Conservation (phyloP, 2,797 vertebrate species). For the Meriones psammophilus region DNA sequence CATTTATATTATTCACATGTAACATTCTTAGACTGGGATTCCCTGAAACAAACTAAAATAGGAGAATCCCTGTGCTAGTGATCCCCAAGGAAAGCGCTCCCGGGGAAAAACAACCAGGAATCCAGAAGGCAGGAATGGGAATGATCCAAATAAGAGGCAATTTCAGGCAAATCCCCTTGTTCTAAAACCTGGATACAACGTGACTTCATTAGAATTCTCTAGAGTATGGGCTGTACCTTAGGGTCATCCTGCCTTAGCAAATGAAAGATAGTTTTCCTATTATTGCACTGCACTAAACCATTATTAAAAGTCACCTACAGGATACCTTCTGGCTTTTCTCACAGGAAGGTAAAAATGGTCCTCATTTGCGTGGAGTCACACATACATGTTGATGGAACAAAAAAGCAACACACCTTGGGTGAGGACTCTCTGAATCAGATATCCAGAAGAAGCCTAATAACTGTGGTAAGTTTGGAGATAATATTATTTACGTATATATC, state of each 20-base stretch:
- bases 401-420: neutral
- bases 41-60: neutral
- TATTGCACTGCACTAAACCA: neutral
- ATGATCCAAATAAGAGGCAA: neutral
- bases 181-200: neutral
- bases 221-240: neutral
- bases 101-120: neutral
- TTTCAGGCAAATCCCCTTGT: neutral
- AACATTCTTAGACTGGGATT: conserved; percentile 18
- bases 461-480: neutral
- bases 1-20: too few relatives aligned
- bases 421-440: neutral
- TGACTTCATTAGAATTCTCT: neutral
- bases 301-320: neutral
- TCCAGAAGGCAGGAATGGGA: neutral
- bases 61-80: neutral
- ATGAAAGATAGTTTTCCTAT: neutral
- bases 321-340: neutral
- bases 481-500: neutral
- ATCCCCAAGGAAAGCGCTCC: neutral
- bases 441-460: neutral
- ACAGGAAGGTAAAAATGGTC: neutral
- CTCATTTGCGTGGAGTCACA: neutral
- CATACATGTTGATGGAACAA: neutral
- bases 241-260: too few relatives aligned